Percentiles rank a stretch among this genome's conserved stretches.
Conservation (phyloP, 2,888 invertebrate species). For the Metacarcinus magister region DNA sequence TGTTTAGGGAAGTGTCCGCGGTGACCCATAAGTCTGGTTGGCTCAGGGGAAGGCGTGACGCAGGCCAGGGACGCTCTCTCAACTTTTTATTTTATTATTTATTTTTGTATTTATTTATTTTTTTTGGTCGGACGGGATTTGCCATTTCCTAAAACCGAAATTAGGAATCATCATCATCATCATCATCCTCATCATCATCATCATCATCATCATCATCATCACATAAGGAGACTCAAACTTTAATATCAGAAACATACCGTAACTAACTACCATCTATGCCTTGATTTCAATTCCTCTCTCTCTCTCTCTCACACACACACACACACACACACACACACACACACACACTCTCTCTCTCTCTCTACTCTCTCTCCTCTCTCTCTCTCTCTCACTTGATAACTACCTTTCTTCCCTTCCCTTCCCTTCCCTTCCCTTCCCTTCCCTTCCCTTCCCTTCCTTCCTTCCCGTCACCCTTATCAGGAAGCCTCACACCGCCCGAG, state of each 20-base stretch:
- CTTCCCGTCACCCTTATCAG: not conserved
- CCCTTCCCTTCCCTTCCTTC: not conserved
- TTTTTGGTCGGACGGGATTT: not conserved
- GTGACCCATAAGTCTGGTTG: conserved; percentile 36
- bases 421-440: not conserved
- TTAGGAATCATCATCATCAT: no score
- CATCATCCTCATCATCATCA: not conserved
- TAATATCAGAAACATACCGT: not conserved
- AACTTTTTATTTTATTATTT: no score
- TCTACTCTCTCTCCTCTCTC: not conserved
- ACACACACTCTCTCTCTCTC: conserved; percentile 10
- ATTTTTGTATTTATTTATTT: not conserved
- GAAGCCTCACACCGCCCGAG: not conserved
- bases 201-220: not conserved
- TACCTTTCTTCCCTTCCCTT: not conserved
- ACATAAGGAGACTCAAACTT: not conserved
- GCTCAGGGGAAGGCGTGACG: not conserved
- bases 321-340: not conserved
- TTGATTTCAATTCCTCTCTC: conserved; percentile 19
- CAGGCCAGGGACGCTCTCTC: not conserved
- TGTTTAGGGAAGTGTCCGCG: conserved; percentile 31
- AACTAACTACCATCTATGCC: not conserved
- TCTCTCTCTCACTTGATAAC: not conserved
- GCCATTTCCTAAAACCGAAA: not conserved
- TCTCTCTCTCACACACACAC: conserved; percentile 36